Base-by-base conservation (phyloP, 1,140 invertebrate genomes). In the Centruroides vittatus region DNA sequence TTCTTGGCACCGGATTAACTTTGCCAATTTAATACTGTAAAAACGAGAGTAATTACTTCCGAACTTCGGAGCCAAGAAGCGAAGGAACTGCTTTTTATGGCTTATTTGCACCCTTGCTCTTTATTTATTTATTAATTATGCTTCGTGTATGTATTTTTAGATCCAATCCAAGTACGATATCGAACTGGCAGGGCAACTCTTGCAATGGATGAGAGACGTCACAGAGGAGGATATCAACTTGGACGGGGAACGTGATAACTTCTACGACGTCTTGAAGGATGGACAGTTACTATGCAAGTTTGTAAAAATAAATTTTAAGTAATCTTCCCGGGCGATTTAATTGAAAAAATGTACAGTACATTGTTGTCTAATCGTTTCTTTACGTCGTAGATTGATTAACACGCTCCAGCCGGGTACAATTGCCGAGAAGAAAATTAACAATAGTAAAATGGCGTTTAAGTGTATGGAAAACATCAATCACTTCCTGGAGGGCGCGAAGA, bases 391-490 rank as follows among this genome's bases (percentile, higher is more conserved):
- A 70, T 74, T 92, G 67, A 85, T 84, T 5, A 92, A 93, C 72
- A 75, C 78, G 55, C 80, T 93, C 58, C 54, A 66, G 50, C 59
- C 59, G 12, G 65, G 61, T 8, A 46, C 61, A 3, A 66, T 66
- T 7, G 5, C 35, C n/a, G 55, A 56, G 13, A 66, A 66, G 55
- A 66, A 66, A 36, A 65, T 62, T 23, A 63, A 66, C 57, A 11
- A 13, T 3, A 71, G 72, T 47, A 74, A 71, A 68, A 88, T 93
- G 84, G 90, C 92, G 12, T 96, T 95, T 76, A 94, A 94, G 70
- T 94, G 90, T 72, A 98, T 98, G 93, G 94, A 98, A 77, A 98
- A 98, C 73, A 97, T 98, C 65, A 94, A 96, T 69, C 83, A 83
- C 9, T 98, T 98, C 77, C 77, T 97, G 60, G 86, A 86, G 67